phyloP scores from a whole-genome alignment of 2,888 invertebrate species.

The Sclerodermus sp. region DNA sequence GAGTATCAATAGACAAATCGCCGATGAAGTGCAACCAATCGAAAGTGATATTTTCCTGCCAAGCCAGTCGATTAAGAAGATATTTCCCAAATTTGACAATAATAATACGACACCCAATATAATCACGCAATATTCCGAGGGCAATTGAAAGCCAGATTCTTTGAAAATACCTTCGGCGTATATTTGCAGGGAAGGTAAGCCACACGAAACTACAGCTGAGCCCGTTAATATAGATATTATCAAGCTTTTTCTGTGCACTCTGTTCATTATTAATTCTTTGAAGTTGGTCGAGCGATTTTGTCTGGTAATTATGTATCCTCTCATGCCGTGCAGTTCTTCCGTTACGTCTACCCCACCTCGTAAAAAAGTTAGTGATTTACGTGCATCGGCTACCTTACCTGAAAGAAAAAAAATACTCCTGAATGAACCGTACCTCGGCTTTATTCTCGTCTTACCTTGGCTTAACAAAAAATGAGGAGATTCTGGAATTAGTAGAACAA shows the following conservation, averaged over 20 bases:
- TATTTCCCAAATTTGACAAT: neutral
- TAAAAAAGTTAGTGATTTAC: slow-evolving; percentile 7
- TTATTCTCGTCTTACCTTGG: too few relatives aligned
- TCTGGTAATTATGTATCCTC: slow-evolving; percentile 2
- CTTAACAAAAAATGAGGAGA: slow-evolving; percentile 9
- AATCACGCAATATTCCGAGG: slow-evolving; percentile 5
- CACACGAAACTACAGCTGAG: slow-evolving; percentile 1
- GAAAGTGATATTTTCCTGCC: slow-evolving; percentile 12
- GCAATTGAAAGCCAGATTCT: slow-evolving; percentile 7
- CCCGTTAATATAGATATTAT: neutral
- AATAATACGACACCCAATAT: slow-evolving; percentile 12
- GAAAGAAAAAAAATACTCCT: neutral
- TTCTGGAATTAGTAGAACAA: slow-evolving; percentile 10
- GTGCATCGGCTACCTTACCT: slow-evolving; percentile 7
- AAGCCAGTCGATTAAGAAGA: slow-evolving; percentile 5
- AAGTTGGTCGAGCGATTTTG: neutral
- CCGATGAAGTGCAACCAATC: neutral
- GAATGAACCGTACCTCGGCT: too few relatives aligned
- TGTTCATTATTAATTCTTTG: slow-evolving; percentile 3
- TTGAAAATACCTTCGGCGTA: slow-evolving; percentile 13
- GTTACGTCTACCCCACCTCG: slow-evolving; percentile 3
- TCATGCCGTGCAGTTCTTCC: slow-evolving; percentile 2
- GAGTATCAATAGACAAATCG: slow-evolving; percentile 2
- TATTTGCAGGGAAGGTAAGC: slow-evolving; percentile 1
- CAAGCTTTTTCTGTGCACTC: slow-evolving; percentile 1